Evolutionary conservation across 2,888 invertebrate genomes (phyloP).

Genomic region (Hybos culiciformis): DNA sequence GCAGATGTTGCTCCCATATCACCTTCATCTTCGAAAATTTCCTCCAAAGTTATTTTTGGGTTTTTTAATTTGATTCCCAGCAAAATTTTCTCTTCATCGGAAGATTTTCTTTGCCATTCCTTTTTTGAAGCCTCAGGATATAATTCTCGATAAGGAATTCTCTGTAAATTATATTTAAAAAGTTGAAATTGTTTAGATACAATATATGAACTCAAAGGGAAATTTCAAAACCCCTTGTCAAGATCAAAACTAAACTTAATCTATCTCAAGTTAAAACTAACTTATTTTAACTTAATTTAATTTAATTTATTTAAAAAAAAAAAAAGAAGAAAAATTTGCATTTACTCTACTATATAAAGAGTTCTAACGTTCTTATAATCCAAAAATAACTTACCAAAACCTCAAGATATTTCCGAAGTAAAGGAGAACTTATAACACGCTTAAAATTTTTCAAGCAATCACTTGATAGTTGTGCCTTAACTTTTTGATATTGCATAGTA

Average conservation of each 20-base stretch:
- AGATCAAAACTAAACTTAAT: too few relatives aligned
- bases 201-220: not conserved
- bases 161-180: too few relatives aligned
- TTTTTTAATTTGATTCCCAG: slow-evolving; percentile 42
- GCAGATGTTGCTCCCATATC: not conserved
- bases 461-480: slow-evolving; percentile 31
- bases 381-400: slow-evolving; percentile 40
- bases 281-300: not conserved
- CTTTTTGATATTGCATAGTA: slow-evolving; percentile 38
- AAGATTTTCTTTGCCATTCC: slow-evolving; percentile 40
- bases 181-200: slow-evolving; percentile 1
- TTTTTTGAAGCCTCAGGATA: slow-evolving; percentile 41
- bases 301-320: too few relatives aligned
- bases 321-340: too few relatives aligned
- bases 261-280: too few relatives aligned
- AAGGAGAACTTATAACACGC: slow-evolving; percentile 26
- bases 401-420: slow-evolving; percentile 42
- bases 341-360: too few relatives aligned
- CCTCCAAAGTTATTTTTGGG: slow-evolving; percentile 39
- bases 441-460: slow-evolving; percentile 18
- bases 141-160: slow-evolving; percentile 40
- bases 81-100: slow-evolving; percentile 35
- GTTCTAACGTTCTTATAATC: too few relatives aligned
- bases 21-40: slow-evolving; percentile 36
- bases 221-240: too few relatives aligned